Percentiles rank a stretch among this genome's conserved stretches.
These are phyloP conservation scores for Hormiphora californensis DNA, from an alignment of 37 sponge, comb jelly and placozoan genomes.

Conservation along the genomic window DNA sequence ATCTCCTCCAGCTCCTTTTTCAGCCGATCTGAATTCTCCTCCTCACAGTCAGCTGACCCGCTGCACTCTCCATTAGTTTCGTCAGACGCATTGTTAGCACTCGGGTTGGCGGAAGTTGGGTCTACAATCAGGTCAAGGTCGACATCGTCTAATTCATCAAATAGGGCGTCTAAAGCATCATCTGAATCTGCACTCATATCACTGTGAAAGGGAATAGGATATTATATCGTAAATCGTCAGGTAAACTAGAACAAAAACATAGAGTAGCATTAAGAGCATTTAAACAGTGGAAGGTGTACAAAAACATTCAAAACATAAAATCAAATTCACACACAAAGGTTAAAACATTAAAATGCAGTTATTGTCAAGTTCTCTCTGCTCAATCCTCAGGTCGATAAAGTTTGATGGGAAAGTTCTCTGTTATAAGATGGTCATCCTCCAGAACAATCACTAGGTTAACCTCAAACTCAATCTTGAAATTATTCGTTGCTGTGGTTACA, in stretches of 20 bases:
- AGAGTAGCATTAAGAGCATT: too few relatives aligned
- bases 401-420: slow-evolving; percentile 94
- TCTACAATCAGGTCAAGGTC: not conserved
- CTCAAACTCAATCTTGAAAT: slow-evolving; percentile 97
- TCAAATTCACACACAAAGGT: too few relatives aligned
- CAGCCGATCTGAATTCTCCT: too few relatives aligned
- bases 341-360: too few relatives aligned
- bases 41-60: not conserved
- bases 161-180: not conserved
- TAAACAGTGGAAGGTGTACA: too few relatives aligned
- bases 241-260: too few relatives aligned
- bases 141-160: slow-evolving; percentile 18
- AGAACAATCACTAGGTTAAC: slow-evolving; percentile 83
- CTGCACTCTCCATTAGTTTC: too few relatives aligned
- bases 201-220: too few relatives aligned
- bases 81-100: not conserved
- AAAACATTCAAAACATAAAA: too few relatives aligned
- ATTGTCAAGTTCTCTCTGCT: too few relatives aligned
- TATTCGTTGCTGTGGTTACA: slow-evolving; percentile 77
- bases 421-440: slow-evolving; percentile 82
- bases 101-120: not conserved
- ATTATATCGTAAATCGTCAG: too few relatives aligned
- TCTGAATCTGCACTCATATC: not conserved
- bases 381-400: slow-evolving; percentile 53
- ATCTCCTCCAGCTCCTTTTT: not conserved